Evolutionary conservation across 2,797 vertebrate species (phyloP), one percentile per base, ranked within the genome.

Genomic region (Hemitrygon akajei): DNA sequence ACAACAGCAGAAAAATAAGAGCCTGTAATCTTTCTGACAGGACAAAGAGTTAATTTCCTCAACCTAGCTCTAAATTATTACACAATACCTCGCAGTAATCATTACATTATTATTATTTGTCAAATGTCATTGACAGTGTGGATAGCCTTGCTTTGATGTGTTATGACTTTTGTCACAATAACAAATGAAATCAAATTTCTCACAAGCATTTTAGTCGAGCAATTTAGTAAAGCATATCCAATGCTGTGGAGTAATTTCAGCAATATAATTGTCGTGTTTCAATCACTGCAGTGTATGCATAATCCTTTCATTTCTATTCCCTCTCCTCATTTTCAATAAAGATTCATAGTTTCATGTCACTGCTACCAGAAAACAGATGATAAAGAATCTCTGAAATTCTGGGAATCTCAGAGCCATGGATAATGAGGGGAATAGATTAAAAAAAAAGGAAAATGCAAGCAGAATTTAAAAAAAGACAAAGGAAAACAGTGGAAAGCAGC

Each of bases 91-190:
- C 7, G 14, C 81, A 84, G 81, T 84, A 16, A 66, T 89, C 60
- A 69, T 69, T 89, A n/a, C 60, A 87, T 87, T 63, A 87, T 66
- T n/a, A 10, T 63, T 89, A 89, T 66, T 89, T 34, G 16, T 66
- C 22, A 34, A 69, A 66, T 69, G 66, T 18, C n/a, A 10, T 89
- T 63, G 34, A 34, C 56, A 10, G 5, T 69, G 7, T 69, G n/a
- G n/a, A 37, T 37, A 89, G n/a, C 7, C 16, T 89, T 89, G 86
- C 86, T 34, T 69, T 18, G 69, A 89, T 37, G 30, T 89, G n/a
- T 69, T 37, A 63, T 63, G 82, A 86, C 58, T 18, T 87, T 58
- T 63, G 58, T 87, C 58, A 20, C 34, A 69, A 34, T 34, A 89
- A 89, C 86, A 66, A 89, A 89, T 89, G 60, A 30, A 87, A 66